These are phyloP conservation scores for Eremophila alpestris DNA, from an alignment of 2,797 vertebrate genomes.

Conservation along the genomic window DNA sequence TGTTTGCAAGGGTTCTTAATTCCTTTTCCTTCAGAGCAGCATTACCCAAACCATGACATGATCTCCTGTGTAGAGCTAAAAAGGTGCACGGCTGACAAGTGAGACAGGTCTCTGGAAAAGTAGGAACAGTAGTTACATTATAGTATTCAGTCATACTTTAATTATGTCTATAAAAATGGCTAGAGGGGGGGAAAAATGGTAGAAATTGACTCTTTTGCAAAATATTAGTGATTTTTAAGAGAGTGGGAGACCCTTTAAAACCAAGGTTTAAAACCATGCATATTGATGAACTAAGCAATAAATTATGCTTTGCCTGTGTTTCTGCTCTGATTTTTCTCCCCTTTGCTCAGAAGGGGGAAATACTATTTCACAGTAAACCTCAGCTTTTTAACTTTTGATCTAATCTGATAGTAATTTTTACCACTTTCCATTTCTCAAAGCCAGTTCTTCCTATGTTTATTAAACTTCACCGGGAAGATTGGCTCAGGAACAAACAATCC, in stretches of 20 bases:
- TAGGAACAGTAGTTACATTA: background rate
- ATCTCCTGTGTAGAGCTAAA: background rate
- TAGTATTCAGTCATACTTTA: background rate
- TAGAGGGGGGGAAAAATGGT: rapidly evolving
- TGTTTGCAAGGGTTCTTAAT: background rate
- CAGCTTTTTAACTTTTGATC: background rate
- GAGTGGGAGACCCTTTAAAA: background rate
- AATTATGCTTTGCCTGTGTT: background rate
- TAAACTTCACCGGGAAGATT: background rate
- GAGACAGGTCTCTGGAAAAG: background rate
- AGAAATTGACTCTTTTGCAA: background rate
- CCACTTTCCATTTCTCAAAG: background rate
- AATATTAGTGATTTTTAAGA: background rate
- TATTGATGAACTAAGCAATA: background rate
- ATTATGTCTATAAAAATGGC: background rate
- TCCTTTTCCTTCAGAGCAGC: background rate
- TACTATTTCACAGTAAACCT: background rate
- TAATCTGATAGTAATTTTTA: background rate
- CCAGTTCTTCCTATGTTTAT: background rate
- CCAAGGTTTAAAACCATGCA: background rate
- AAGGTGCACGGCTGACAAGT: background rate
- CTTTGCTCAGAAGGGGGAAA: background rate
- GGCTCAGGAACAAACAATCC: background rate
- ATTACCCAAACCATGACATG: background rate
- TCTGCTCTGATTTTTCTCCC: background rate